Evolutionary conservation across 2,888 invertebrate genomes (phyloP).

Genomic region (Podotricha telesiphe): DNA sequence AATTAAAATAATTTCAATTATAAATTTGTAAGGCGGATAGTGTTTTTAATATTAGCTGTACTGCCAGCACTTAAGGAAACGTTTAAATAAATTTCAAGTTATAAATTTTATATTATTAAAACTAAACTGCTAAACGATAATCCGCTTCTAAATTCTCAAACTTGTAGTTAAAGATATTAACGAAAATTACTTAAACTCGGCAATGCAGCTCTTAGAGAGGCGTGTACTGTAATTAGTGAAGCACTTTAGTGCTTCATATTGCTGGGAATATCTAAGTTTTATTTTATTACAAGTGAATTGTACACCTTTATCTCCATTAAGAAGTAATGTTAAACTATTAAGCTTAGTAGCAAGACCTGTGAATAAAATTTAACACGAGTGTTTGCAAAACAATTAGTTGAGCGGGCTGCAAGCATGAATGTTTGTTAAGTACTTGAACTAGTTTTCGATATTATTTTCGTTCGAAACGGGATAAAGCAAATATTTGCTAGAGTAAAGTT

Average conservation of each 20-base stretch:
- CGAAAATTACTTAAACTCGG: constrained; percentile 69
- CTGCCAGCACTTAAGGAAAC: not conserved
- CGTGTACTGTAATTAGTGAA: constrained; percentile 68
- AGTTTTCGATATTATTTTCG: constrained; percentile 39
- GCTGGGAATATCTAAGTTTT: constrained; percentile 52
- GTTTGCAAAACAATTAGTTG: constrained; percentile 42
- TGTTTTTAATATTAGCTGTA: not conserved
- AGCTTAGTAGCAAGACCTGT: constrained; percentile 33
- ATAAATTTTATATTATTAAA: constrained; percentile 27
- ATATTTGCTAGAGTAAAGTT: constrained; percentile 22
- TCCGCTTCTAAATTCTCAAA: constrained; percentile 34
- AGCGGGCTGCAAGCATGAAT: constrained; percentile 33
- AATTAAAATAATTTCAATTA: no score
- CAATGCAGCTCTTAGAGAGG: constrained; percentile 66
- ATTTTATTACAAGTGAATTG: constrained; percentile 49
- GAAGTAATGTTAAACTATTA: constrained; percentile 27
- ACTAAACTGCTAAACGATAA: constrained; percentile 34
- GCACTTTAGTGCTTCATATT: constrained; percentile 56
- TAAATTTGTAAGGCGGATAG: not conserved
- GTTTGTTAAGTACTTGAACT: constrained; percentile 40
- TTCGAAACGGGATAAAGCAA: constrained; percentile 25
- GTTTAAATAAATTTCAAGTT: not conserved
- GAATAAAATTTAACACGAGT: constrained; percentile 38
- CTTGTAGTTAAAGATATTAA: constrained; percentile 65
- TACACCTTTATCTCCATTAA: constrained; percentile 41